Conservation (phyloP, 2,113 vertebrate genomes). For the Promerops cafer region DNA sequence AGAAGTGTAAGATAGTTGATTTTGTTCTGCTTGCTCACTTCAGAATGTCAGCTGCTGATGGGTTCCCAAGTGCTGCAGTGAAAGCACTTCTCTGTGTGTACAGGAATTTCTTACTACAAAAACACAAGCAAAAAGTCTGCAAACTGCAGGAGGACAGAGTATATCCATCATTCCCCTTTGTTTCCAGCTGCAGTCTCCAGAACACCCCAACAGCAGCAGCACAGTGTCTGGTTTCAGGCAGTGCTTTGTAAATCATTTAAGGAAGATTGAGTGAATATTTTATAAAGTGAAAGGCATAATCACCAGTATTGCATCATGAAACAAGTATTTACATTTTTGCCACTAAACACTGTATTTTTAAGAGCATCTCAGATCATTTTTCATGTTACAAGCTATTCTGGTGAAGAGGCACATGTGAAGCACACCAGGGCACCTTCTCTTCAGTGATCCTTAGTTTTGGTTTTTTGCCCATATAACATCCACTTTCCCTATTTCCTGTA, state of each 20-base stretch:
- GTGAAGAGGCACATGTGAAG: neutral
- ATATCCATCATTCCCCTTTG: neutral
- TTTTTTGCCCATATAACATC: neutral
- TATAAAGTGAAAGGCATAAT: neutral
- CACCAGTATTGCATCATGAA: neutral
- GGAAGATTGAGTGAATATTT: neutral
- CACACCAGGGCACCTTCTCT: neutral
- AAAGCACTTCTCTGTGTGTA: neutral
- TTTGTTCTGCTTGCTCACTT: neutral
- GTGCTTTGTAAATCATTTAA: constrained; percentile 1
- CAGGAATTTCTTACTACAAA: neutral
- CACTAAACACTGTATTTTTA: neutral
- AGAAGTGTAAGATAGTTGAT: neutral
- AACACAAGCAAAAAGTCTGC: neutral
- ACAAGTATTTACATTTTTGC: neutral
- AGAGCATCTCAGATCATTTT: neutral
- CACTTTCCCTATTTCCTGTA: neutral
- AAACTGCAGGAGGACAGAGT: neutral
- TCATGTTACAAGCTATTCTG: neutral
- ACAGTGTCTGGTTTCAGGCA: neutral
- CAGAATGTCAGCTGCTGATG: neutral
- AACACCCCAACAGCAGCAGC: neutral
- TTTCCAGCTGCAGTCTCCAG: neutral
- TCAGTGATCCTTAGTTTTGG: neutral
- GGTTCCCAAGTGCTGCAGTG: neutral